Evolutionary conservation across 2,797 vertebrate species (phyloP), one percentile per base, ranked within the genome.

Genomic region (Remorina albescens): DNA sequence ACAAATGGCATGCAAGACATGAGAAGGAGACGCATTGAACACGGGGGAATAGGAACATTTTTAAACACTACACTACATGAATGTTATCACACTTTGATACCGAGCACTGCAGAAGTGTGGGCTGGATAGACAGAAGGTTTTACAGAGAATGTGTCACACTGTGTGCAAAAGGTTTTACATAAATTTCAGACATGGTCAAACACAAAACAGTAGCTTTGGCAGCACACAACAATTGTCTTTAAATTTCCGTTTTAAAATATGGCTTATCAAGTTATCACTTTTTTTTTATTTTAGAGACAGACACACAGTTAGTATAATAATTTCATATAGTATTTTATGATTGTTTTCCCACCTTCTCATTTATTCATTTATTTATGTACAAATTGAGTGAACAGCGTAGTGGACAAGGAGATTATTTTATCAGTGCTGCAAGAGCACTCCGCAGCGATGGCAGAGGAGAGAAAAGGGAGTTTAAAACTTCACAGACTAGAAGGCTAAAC

Each of bases 241-340:
- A 88, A 76, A 82, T 90, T 87, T 91, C 88, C 83, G 92, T 91
- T 89, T 90, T 89, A 85, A 94, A 94, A 95, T 95, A 95, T 95
- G 95, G 95, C 95, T 95, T 95, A 92, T 94, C 87, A 80, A 89
- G 90, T 89, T 94, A 92, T 91, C 86, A 89, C 81, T 76, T 82
- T 64, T 84, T 76, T 76, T 58, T 44, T 77, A 64, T 86, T 83
- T 78, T 85, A 80, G 46, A 83, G 85, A 91, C 82, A 91, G 85
- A 91, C 87, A 88, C 89, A 89, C 83, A 79, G 74, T 85, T 80
- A 89, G 51, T 86, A 81, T 85, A 82, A 81, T 88, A 80, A 69
- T 88, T 80, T 83, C 16, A 71, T 86, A 76, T 86, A 83, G 78
- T 89, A 82, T 84, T 63, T 86, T 86, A 91, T 88, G 90, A 90